These are phyloP conservation scores for Pelusios castaneus DNA, from an alignment of 2,113 vertebrate species.

Conservation along the genomic window DNA sequence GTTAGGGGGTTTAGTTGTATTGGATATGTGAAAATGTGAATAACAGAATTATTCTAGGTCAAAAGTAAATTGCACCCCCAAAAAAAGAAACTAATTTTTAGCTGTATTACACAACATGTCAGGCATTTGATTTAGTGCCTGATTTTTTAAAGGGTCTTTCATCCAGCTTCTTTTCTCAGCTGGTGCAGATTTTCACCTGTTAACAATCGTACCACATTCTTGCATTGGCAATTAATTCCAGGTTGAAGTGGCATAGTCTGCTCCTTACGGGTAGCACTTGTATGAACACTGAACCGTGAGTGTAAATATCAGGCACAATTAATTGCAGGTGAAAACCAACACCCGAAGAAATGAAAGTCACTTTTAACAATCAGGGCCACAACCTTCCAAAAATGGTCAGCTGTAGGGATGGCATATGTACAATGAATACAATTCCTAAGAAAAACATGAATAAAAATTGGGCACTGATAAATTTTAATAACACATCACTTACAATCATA, in stretches of 20 bases:
- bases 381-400: not conserved
- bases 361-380: not conserved
- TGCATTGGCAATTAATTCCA: conserved; percentile 37
- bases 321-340: conserved; percentile 20
- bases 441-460: not conserved
- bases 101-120: not conserved
- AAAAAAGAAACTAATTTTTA: not conserved
- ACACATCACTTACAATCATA: not conserved
- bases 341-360: not conserved
- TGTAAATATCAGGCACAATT: conserved; percentile 30
- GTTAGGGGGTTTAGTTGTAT: not conserved
- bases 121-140: not conserved
- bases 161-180: not conserved
- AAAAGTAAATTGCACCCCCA: not conserved
- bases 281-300: conserved; percentile 10
- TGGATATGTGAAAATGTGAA: not conserved
- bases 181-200: conserved; percentile 4
- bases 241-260: not conserved
- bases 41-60: not conserved
- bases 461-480: not conserved
- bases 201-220: conserved; percentile 20
- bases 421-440: not conserved
- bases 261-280: conserved; percentile 6
- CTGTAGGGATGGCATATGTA: not conserved
- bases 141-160: not conserved